These are phyloP conservation scores for Adoxophyes honmai DNA, from an alignment of 1,140 invertebrate genomes.

Conservation along the genomic window DNA sequence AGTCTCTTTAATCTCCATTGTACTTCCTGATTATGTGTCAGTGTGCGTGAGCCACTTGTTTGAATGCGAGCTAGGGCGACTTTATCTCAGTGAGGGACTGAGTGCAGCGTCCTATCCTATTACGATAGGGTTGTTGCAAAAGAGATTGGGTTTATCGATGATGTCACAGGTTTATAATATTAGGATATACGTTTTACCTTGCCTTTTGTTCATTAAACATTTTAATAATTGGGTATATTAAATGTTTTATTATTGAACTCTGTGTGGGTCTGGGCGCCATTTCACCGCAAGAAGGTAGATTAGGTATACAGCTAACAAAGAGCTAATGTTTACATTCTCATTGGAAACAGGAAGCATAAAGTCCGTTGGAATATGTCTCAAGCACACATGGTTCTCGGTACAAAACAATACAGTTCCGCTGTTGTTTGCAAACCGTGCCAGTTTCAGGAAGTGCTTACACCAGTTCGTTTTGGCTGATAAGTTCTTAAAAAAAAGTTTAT, in stretches of 20 bases:
- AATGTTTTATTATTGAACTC: too few relatives aligned
- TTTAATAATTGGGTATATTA: too few relatives aligned
- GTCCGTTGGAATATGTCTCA: constrained; percentile 55
- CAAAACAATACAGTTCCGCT: constrained; percentile 74
- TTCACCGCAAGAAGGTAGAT: constrained; percentile 9
- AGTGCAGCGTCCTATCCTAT: constrained; percentile 68
- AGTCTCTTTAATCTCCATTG: constrained; percentile 73
- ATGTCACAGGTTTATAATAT: background rate
- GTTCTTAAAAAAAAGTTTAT: background rate
- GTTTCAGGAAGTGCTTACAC: constrained; percentile 60
- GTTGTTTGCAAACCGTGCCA: constrained; percentile 58
- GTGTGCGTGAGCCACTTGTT: constrained; percentile 75
- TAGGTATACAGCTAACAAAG: constrained; percentile 39
- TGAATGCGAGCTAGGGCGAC: constrained; percentile 73
- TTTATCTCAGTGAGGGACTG: constrained; percentile 71
- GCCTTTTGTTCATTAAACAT: too few relatives aligned
- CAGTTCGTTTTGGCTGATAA: constrained; percentile 35
- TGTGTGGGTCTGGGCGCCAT: background rate
- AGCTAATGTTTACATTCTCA: constrained; percentile 62
- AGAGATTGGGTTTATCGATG: constrained; percentile 33
- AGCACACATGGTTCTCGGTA: constrained; percentile 63
- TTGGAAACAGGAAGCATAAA: constrained; percentile 71
- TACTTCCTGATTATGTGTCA: constrained; percentile 69
- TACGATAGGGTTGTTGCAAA: constrained; percentile 42
- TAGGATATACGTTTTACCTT: too few relatives aligned